Evolutionary conservation across 2,888 invertebrate species (phyloP).

Genomic region (Agrochola macilenta): DNA sequence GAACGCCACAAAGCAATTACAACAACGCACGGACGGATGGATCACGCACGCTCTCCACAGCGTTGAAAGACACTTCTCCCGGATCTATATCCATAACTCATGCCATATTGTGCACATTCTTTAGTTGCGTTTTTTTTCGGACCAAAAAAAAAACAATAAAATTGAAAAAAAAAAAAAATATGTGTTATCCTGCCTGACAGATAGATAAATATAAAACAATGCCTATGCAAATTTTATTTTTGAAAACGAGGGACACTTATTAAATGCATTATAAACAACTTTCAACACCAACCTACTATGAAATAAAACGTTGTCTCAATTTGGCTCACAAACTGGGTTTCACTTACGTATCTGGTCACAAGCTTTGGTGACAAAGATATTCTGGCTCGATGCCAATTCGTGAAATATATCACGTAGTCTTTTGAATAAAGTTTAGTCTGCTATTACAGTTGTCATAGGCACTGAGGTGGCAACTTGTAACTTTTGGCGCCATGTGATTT

Average conservation of each 20-base stretch:
- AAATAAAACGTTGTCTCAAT: conserved; percentile 41
- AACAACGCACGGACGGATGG: too few species aligned
- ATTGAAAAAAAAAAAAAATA: too few species aligned
- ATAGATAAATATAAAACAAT: background rate
- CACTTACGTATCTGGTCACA: conserved; percentile 60
- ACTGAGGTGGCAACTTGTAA: conserved; percentile 48
- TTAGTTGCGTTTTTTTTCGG: too few species aligned
- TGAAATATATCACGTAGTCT: conserved; percentile 47
- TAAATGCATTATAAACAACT: background rate
- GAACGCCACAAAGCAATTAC: too few species aligned
- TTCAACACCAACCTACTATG: conserved; percentile 1
- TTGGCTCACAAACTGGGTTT: conserved; percentile 57
- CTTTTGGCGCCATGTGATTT: conserved; percentile 37
- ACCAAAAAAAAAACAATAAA: too few species aligned
- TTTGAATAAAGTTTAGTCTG: conserved; percentile 47
- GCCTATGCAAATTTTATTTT: background rate
- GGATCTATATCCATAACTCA: too few species aligned
- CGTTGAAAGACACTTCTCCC: too few species aligned
- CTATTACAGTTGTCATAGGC: conserved; percentile 36
- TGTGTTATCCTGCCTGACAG: too few species aligned
- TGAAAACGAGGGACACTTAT: background rate
- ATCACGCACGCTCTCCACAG: too few species aligned
- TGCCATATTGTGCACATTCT: too few species aligned
- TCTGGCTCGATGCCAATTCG: conserved; percentile 46
- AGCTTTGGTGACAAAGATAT: conserved; percentile 55